Conservation (phyloP, 1,140 invertebrate species). For the Bombus difficillimus region DNA sequence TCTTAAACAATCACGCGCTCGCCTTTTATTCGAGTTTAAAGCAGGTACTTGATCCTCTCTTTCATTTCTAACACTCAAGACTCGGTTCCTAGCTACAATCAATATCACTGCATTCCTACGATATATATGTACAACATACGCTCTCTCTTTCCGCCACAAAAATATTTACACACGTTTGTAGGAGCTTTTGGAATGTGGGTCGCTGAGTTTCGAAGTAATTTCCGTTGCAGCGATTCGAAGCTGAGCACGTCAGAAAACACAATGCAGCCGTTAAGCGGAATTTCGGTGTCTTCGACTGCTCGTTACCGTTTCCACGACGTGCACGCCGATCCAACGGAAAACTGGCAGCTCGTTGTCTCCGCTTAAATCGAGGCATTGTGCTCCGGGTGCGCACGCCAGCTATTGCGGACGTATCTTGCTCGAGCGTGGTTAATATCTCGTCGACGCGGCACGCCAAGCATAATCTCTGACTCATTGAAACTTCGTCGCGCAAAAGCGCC, state of each 20-base stretch:
- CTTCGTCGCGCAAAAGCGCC: slow-evolving; percentile 72
- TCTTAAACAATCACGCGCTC: no score
- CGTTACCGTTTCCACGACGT: background rate
- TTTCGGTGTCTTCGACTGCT: slow-evolving; percentile 31
- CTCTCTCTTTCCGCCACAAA: background rate
- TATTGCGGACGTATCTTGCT: slow-evolving; percentile 38
- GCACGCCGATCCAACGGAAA: slow-evolving; percentile 40
- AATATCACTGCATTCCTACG: no score
- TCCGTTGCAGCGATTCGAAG: background rate
- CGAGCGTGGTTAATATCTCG: slow-evolving; percentile 61
- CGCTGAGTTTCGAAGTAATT: background rate
- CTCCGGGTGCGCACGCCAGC: background rate
- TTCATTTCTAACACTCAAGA: no score
- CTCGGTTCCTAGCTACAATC: no score
- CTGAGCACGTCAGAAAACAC: background rate
- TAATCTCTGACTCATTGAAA: slow-evolving; percentile 79
- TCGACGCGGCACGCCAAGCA: slow-evolving; percentile 55
- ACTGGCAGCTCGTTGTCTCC: slow-evolving; percentile 26
- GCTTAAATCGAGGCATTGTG: slow-evolving; percentile 57
- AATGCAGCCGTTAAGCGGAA: slow-evolving; percentile 1
- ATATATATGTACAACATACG: background rate
- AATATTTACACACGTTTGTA: background rate
- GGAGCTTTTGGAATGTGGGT: slow-evolving; percentile 7
- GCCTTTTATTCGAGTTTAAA: no score
- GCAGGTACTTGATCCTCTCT: no score